These are phyloP conservation scores for Drosophila lacteicornis DNA, from an alignment of 1,140 invertebrate genomes.

Conservation along the genomic window DNA sequence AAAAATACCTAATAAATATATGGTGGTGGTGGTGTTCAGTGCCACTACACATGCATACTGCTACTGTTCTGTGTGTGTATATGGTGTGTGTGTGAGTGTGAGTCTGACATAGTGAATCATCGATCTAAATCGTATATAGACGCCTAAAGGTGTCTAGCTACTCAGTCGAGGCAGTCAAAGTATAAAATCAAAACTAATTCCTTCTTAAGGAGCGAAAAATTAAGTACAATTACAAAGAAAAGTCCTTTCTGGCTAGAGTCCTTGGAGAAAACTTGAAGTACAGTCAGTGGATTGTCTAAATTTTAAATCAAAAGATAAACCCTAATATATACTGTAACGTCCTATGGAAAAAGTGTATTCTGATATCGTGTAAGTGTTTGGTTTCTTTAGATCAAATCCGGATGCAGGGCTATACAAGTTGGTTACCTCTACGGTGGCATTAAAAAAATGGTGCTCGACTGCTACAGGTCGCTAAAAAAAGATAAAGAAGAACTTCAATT, in stretches of 20 bases:
- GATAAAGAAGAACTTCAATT: slow-evolving; percentile 53
- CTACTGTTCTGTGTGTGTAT: slow-evolving; percentile 31
- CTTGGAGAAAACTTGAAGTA: not conserved
- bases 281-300: not conserved
- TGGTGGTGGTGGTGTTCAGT: slow-evolving; percentile 30
- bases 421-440: slow-evolving; percentile 39
- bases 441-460: slow-evolving; percentile 44
- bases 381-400: slow-evolving; percentile 25
- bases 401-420: slow-evolving; percentile 36
- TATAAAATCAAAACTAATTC: not conserved
- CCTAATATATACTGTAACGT: not conserved
- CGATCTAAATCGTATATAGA: not conserved
- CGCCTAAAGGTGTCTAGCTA: slow-evolving; percentile 11
- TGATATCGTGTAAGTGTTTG: not conserved
- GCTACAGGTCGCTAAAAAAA: slow-evolving; percentile 32
- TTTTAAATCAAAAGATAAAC: not conserved
- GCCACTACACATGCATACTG: slow-evolving; percentile 64
- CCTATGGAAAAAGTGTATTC: not conserved
- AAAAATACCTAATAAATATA: slow-evolving; percentile 30
- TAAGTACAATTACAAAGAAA: no score
- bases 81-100: slow-evolving; percentile 15
- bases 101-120: not conserved
- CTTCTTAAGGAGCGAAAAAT: not conserved
- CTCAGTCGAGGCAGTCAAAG: slow-evolving; percentile 15
- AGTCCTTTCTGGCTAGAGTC: not conserved